Conservation (phyloP, 1,140 invertebrate species). For the Polypedilum vanderplanki region DNA sequence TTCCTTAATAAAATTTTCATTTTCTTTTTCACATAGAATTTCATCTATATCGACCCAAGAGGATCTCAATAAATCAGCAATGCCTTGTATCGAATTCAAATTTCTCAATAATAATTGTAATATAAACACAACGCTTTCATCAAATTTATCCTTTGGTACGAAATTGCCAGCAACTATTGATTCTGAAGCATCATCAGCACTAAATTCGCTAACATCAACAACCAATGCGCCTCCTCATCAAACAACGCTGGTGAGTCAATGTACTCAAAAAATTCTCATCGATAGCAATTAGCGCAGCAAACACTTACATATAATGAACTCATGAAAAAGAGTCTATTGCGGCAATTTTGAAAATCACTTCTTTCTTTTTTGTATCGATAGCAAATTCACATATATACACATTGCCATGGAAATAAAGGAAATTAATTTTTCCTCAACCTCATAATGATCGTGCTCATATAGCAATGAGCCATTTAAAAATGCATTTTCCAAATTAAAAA, state of each 20-base stretch:
- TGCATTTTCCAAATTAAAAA: slow-evolving; percentile 3
- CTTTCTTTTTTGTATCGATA: not conserved
- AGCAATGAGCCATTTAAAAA: slow-evolving; percentile 2
- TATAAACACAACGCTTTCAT: not conserved
- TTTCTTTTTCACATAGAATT: not conserved
- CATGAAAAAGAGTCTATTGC: not conserved
- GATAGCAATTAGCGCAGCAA: too few species aligned
- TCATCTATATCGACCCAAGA: not conserved
- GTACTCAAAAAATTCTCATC: too few species aligned
- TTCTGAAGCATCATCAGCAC: slow-evolving; percentile 36
- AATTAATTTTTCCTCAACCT: not conserved
- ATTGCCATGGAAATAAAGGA: not conserved
- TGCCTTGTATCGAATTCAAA: slow-evolving; percentile 34
- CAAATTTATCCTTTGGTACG: slow-evolving; percentile 4
- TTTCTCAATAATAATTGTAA: slow-evolving; percentile 14
- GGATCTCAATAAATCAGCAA: slow-evolving; percentile 32
- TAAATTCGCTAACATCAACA: slow-evolving; percentile 34
- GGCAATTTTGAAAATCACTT: not conserved
- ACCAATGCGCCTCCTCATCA: slow-evolving; percentile 50
- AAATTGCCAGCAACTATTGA: slow-evolving; percentile 31
- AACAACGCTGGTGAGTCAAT: slow-evolving; percentile 62
- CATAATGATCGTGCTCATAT: not conserved
- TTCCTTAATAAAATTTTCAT: slow-evolving; percentile 35
- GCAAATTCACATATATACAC: too few species aligned
- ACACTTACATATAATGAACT: not conserved